Base-by-base conservation (phyloP, 2,888 invertebrate genomes). In the Heliconius cydno region DNA sequence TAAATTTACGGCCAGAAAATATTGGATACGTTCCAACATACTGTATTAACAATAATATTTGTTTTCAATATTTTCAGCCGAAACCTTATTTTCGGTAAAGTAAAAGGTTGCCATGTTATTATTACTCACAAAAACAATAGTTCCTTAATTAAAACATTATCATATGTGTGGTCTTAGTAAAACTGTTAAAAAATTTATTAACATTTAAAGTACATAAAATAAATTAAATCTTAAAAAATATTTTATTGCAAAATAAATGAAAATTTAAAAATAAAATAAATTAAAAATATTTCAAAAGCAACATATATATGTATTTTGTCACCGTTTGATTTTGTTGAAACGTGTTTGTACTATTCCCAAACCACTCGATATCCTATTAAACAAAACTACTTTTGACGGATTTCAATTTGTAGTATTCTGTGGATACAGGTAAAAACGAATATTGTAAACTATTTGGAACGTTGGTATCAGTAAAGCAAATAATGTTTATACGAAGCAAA, bases 381-480 rank as follows among this genome's bases (percentile, higher is more conserved):
- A 41, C 70, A 70, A 70, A 46, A 70, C 70, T 70, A 70, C 41
- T 70, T 70, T 70, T 25, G 70, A 70, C 25, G 25, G 41, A 70
- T 41, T 70, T 70, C 70, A 70, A 70, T 70, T 41, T 41, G 25
- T 41, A 41, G 25, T 70, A 70, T 70, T 70, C 25, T 41, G 41
- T 88, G 87, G 86, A 87, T 89, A 89, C 89, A 88, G 88, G 41
- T 46, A 25, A 25, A 68, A 41, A 68, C 13, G 10, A n/a, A 68
- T 38, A 22, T 52, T 52, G 52, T 52, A 3, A 52, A 52, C 52
- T 52, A 52, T 52, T 52, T 52, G 52, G 7, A 22, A 3, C 6
- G 19, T 52, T 52, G 52, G 52, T 52, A 19, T 3, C 7, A 3
- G 22, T 22, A 7, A 52, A 6, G 52, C 19, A 52, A 52, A 52